These are phyloP conservation scores for Vombatus ursinus DNA, from an alignment of 2,113 vertebrate species.

Conservation along the genomic window DNA sequence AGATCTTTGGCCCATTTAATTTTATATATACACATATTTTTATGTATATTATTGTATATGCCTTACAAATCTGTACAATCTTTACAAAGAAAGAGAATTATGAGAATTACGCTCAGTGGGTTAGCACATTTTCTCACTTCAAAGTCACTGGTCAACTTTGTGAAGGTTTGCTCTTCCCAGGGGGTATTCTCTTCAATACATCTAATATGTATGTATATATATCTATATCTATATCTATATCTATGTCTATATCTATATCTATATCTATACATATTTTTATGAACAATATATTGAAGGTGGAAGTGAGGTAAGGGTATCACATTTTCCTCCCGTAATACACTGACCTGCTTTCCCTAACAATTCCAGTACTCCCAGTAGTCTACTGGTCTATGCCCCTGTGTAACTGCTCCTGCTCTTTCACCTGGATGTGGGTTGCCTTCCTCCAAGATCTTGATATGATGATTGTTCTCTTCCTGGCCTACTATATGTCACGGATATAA, in stretches of 20 bases:
- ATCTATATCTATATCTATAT: too few relatives aligned
- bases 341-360: not conserved
- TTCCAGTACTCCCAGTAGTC: not conserved
- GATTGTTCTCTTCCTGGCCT: not conserved
- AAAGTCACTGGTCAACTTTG: not conserved
- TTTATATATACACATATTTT: too few relatives aligned
- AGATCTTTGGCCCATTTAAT: not conserved
- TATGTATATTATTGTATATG: too few relatives aligned
- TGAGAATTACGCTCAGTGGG: fast-evolving
- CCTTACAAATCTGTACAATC: too few relatives aligned
- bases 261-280: too few relatives aligned
- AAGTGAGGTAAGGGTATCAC: not conserved
- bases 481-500: not conserved
- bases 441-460: not conserved
- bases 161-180: not conserved
- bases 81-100: not conserved
- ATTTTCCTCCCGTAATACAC: not conserved
- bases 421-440: not conserved
- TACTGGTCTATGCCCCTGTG: not conserved
- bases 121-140: not conserved
- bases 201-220: too few relatives aligned
- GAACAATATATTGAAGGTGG: not conserved
- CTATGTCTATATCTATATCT: too few relatives aligned
- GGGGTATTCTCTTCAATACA: not conserved
- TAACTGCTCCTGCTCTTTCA: not conserved